These are phyloP conservation scores for Nomada lathburiana DNA, from an alignment of 2,888 invertebrate genomes.

Conservation along the genomic window DNA sequence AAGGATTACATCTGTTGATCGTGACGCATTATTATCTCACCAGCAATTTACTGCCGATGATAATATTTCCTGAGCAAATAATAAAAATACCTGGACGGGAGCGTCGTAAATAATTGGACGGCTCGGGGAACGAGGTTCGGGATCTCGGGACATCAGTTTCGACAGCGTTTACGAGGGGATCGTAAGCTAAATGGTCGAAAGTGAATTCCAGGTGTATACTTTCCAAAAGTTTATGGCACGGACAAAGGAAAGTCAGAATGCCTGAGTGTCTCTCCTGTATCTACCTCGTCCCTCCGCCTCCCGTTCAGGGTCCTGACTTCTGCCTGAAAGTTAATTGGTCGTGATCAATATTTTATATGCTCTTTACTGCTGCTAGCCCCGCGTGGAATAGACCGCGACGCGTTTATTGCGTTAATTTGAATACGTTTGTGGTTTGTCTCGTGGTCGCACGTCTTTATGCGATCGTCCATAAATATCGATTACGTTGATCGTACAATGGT, in stretches of 20 bases:
- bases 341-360: conserved; percentile 62
- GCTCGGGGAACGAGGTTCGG: conserved; percentile 40
- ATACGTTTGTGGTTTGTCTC: conserved; percentile 19
- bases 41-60: conserved; percentile 55
- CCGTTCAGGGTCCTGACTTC: conserved; percentile 45
- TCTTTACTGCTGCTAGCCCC: conserved; percentile 36
- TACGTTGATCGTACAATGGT: neutral
- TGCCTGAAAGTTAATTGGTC: conserved; percentile 63
- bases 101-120: conserved; percentile 59
- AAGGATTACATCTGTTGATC: conserved; percentile 36
- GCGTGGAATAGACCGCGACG: conserved; percentile 9
- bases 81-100: conserved; percentile 48
- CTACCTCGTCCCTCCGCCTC: no score
- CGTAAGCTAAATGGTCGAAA: conserved; percentile 64
- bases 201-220: conserved; percentile 69
- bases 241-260: conserved; percentile 65
- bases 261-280: conserved; percentile 33
- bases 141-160: conserved; percentile 60
- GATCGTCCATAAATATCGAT: conserved; percentile 7
- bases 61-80: conserved; percentile 58
- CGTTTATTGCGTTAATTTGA: conserved; percentile 37
- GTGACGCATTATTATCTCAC: conserved; percentile 53
- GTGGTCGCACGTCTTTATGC: neutral
- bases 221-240: conserved; percentile 65
- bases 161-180: conserved; percentile 67